Base-by-base conservation (phyloP, 1,140 invertebrate species). In the Hermatobates lingyangjiaoensis region DNA sequence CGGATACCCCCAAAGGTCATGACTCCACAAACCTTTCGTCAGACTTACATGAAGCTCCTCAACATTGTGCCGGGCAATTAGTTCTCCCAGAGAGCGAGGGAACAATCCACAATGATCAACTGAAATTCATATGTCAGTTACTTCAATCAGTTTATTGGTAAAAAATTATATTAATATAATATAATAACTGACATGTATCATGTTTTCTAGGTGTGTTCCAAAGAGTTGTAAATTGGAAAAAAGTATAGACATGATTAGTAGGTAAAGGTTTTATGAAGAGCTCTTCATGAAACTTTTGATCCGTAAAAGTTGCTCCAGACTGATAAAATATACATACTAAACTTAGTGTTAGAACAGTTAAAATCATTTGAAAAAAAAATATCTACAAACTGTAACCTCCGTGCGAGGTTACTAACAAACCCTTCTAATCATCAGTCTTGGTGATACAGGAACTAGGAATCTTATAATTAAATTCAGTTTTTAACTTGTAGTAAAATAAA, bases 1-100 rank as follows among this genome's bases (percentile, higher is more conserved):
- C 26, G 87, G 80, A 71, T 94, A 93, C 4, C 92, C 93, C 92
- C 91, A 98, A 53, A 80, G 77, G 61, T 87, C 75, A 66, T 94
- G 81, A 52, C 82, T 76, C 93, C 93, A 98, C 45, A 90, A 67
- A 2, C 93, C 93, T 66, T 91, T 83, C 1, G 91, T 94, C 50
- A 98, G 71, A 52, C 80, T 83, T 27, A 98, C 71, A 64, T 96
- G 89, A 5, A 98, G 66, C 64, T 97, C 93, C 62, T 87, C 78
- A 0, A 97, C 77, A 62, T 81, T 71, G 63, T 90, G 86, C 18
- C 80, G 72, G 50, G 77, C 72, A 58, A 97, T 72, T n/a, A 97
- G 80, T 71, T 97, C 91, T 27, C 83, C 81, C 42, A 98, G 67
- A 1, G 88, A 79, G 60, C 88, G 76, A 18, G 94, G 91, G 68